These are phyloP conservation scores for Criorhina ranunculi DNA, from an alignment of 2,888 invertebrate species.

Conservation along the genomic window DNA sequence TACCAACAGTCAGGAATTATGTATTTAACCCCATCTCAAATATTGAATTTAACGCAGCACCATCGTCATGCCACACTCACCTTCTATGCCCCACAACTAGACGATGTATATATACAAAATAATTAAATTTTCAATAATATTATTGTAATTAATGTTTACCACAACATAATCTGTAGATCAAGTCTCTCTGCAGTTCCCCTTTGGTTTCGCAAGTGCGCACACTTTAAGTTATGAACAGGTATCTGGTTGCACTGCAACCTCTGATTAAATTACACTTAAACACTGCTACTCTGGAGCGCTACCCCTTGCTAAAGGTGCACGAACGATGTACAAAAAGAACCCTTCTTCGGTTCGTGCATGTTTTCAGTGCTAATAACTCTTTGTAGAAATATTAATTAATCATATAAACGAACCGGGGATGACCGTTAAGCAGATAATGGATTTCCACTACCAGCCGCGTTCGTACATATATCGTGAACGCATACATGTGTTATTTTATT, in stretches of 20 bases:
- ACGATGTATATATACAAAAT: slow-evolving; percentile 36
- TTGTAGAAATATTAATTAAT: slow-evolving; percentile 73
- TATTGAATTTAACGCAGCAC: slow-evolving; percentile 40
- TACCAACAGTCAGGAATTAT: slow-evolving; percentile 33
- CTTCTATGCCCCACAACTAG: not conserved
- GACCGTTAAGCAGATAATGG: slow-evolving; percentile 74
- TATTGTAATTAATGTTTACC: slow-evolving; percentile 68
- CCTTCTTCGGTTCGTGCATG: slow-evolving; percentile 36
- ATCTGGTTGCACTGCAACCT: slow-evolving; percentile 47
- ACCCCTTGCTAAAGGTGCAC: slow-evolving; percentile 27
- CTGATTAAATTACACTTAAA: slow-evolving; percentile 69
- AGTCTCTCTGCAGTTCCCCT: slow-evolving; percentile 7
- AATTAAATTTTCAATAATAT: slow-evolving; percentile 70
- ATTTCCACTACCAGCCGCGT: slow-evolving; percentile 44
- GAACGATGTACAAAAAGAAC: slow-evolving; percentile 27
- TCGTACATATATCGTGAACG: not conserved
- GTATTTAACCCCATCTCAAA: slow-evolving; percentile 37
- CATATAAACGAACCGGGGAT: slow-evolving; percentile 70
- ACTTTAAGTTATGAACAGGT: slow-evolving; percentile 65
- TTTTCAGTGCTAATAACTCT: slow-evolving; percentile 72
- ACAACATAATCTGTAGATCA: slow-evolving; percentile 60
- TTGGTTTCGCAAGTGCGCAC: not conserved
- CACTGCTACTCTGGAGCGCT: slow-evolving; percentile 28
- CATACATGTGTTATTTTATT: slow-evolving; percentile 27
- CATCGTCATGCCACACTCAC: not conserved